Evolutionary conservation across 2,113 vertebrate genomes (phyloP).

Genomic region (Sterrhoptilus dennistouni): DNA sequence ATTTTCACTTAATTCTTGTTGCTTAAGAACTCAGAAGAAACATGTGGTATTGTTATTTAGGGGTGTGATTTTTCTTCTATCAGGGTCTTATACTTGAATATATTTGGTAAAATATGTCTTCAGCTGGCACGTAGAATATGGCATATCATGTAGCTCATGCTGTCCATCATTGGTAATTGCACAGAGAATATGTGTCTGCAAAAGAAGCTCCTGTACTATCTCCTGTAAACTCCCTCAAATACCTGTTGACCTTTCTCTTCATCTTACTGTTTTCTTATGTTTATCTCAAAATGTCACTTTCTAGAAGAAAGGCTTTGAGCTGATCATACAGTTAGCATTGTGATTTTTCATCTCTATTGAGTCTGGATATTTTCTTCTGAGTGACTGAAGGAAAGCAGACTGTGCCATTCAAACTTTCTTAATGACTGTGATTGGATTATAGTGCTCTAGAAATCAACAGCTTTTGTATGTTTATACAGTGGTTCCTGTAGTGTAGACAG

Average conservation of each 20-base stretch:
- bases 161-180: constrained; percentile 7
- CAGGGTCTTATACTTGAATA: background rate
- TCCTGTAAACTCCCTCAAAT: constrained; percentile 26
- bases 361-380: background rate
- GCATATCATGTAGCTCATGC: background rate
- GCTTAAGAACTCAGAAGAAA: background rate
- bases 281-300: constrained; percentile 38
- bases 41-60: background rate
- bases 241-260: constrained; percentile 47
- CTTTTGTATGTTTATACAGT: background rate
- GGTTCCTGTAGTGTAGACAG: background rate
- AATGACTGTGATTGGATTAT: background rate
- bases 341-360: constrained; percentile 3
- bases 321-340: background rate
- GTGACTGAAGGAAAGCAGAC: background rate
- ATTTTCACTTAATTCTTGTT: background rate
- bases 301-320: background rate
- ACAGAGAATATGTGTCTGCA: background rate
- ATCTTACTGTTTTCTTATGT: constrained; percentile 19
- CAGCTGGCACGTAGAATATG: background rate
- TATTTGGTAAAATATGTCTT: background rate
- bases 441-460: background rate
- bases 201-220: background rate
- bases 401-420: background rate
- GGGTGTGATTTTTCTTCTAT: background rate